A percentile compares a stretch with the other conserved stretches of the same genome.
Evolutionary conservation across 2,113 vertebrate species (phyloP).

Genomic region (Eulemur rufifrons): DNA sequence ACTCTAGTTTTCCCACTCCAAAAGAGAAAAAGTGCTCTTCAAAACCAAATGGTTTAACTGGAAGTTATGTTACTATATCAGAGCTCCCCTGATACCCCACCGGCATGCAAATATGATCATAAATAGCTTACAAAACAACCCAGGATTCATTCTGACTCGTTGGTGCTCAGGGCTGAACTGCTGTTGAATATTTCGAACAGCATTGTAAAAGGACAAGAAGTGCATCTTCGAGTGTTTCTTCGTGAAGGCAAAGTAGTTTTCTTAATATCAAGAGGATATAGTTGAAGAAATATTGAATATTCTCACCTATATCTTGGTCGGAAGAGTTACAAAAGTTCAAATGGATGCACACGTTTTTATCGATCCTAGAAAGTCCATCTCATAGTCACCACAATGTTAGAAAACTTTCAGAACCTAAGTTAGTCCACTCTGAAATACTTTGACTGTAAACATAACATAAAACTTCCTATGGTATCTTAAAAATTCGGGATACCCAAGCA

Average conservation of each 20-base stretch:
- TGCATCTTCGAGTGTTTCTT: neutral
- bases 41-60: neutral
- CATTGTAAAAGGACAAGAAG: neutral
- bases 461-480: neutral
- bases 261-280: neutral
- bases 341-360: neutral
- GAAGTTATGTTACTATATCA: neutral
- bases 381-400: neutral
- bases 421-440: neutral
- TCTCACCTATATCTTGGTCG: neutral
- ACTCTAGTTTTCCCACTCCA: neutral
- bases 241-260: neutral
- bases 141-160: neutral
- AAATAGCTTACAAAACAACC: neutral
- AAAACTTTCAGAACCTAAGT: neutral
- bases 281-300: accelerated
- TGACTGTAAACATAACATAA: neutral
- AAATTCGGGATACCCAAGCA: neutral
- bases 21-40: neutral
- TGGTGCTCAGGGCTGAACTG: neutral
- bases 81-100: no score
- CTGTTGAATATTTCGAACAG: neutral
- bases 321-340: neutral
- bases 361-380: neutral
- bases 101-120: no score